phyloP scores from a whole-genome alignment of 2,797 vertebrate species.

The Cirrhinus molitorella region DNA sequence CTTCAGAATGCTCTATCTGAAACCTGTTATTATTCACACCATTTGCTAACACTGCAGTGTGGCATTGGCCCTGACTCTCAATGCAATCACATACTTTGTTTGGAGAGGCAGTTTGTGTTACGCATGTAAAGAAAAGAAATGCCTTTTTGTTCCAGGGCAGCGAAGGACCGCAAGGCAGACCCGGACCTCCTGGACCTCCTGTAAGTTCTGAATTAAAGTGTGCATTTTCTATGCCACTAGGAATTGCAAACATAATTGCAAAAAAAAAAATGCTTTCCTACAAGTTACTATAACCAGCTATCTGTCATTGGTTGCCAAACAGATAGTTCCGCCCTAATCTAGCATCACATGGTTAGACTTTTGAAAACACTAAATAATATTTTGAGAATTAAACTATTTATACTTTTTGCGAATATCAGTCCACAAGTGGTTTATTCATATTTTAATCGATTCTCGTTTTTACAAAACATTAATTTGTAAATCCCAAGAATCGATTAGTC shows the following conservation, averaged over 20 bases:
- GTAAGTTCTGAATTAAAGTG: constrained; percentile 82
- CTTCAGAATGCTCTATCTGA: constrained; percentile 13
- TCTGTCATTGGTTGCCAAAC: neutral
- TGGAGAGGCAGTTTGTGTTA: constrained; percentile 27
- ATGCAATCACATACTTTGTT: constrained; percentile 33
- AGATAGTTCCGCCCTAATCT: neutral
- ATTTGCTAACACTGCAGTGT: constrained; percentile 35
- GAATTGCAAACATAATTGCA: neutral
- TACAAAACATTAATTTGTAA: no score
- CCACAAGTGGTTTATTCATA: no score
- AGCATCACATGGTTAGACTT: neutral
- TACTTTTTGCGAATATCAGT: no score
- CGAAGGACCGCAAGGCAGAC: constrained; percentile 88
- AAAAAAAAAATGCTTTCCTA: neutral
- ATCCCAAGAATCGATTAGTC: no score
- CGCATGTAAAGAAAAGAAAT: constrained; percentile 21
- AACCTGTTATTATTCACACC: constrained; percentile 51
- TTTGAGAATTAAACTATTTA: no score
- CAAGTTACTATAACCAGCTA: neutral
- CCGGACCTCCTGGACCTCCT: constrained; percentile 92
- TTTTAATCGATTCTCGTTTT: no score
- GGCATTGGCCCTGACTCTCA: constrained; percentile 10
- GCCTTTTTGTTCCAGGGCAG: constrained; percentile 83
- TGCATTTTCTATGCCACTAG: neutral
- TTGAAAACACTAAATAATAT: no score